Conservation (phyloP, 1,140 invertebrate genomes). For the Choristoneura fumiferana region DNA sequence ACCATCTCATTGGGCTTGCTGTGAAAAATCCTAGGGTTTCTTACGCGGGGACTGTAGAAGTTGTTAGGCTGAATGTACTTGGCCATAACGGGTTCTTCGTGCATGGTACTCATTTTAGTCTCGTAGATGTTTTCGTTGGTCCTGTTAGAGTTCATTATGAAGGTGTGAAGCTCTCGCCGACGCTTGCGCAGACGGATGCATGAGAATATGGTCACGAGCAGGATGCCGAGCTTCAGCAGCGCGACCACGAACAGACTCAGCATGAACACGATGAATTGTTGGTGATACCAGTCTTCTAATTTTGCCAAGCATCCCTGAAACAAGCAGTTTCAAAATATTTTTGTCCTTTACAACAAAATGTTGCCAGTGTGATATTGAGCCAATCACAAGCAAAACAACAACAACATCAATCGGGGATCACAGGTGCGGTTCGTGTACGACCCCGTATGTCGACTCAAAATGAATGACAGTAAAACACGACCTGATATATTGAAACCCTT, state of each 20-base stretch:
- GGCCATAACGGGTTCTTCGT: constrained; percentile 64
- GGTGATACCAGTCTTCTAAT: constrained; percentile 87
- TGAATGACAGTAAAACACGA: no score
- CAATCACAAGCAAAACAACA: no score
- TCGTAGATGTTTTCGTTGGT: constrained; percentile 70
- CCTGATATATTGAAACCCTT: no score
- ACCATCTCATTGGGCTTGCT: constrained; percentile 72
- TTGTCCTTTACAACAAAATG: no score
- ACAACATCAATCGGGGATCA: no score
- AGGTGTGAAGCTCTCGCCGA: constrained; percentile 52
- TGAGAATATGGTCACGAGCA: constrained; percentile 84
- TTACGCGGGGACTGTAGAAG: constrained; percentile 70
- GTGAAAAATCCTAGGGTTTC: constrained; percentile 69
- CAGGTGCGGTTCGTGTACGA: no score
- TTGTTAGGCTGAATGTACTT: constrained; percentile 75
- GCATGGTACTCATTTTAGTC: constrained; percentile 45
- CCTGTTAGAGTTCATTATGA: constrained; percentile 60
- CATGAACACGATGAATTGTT: constrained; percentile 86
- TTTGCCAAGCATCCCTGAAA: constrained; percentile 84
- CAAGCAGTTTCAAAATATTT: no score
- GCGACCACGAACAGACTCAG: constrained; percentile 82
- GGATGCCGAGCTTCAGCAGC: constrained; percentile 83
- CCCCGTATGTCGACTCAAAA: no score
- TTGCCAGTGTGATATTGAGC: no score
- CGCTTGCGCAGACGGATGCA: constrained; percentile 80